Base-by-base conservation (phyloP, 2,113 vertebrate genomes). In the Oncorhynchus tshawytscha region DNA sequence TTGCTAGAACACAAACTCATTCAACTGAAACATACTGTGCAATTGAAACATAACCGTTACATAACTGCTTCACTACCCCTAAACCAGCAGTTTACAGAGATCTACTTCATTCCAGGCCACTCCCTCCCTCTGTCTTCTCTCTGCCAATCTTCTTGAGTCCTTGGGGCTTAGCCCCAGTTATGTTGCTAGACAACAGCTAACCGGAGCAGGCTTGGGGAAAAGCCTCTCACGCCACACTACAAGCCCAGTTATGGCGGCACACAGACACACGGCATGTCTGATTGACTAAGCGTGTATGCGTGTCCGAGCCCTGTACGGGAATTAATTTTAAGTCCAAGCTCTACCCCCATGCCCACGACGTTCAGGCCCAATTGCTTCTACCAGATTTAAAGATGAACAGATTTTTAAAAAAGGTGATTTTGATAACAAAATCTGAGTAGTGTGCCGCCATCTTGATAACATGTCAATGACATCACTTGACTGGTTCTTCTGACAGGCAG, bases 111-210 rank as follows among this genome's bases (percentile, higher is more conserved):
- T n/a, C 65, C 29, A 24, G 31, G 13, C 29, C 71, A 66, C 25
- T 18, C 70, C 62, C 49, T 71, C 15, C 7, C 49, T 66, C 59
- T 2, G 48, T 45, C 45, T 70, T 48, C 60, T 11, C 49, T 29
- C 73, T 51, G 67, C 57, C 67, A 66, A 64, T 74, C 67, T 74
- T 5, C 62, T 51, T 24, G 8, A 76, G 45, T 57, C 57, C 71
- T 65, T 3, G 20, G 39, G 73, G 64, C 60, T 48, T 68, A 71
- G 66, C 57, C n/a, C 39, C 48, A 24, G 39, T 45, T 45, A 45
- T 45, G 79, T 77, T 74, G 67, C 79, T 64, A 77, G 75, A 71
- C 59, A 70, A 73, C 75, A 29, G 29, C 71, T 64, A 73, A 72
- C 71, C 31, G 59, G 79, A 66, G 25, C 64, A 48, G 54, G 39